phyloP scores from a whole-genome alignment of 2,113 vertebrate genomes.

The Macquaria ambigua region DNA sequence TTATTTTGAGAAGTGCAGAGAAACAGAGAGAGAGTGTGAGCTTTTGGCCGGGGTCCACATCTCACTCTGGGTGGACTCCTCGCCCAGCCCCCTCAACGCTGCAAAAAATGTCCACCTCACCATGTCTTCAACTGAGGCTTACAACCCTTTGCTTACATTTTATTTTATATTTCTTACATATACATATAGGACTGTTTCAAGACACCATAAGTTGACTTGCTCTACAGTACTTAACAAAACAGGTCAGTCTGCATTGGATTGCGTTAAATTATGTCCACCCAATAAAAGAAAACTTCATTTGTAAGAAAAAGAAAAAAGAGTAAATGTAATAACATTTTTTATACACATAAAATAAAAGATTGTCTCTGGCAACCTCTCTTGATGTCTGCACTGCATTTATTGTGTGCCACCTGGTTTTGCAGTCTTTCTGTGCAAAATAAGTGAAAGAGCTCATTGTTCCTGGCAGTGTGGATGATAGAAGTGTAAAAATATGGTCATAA shows the following conservation, averaged over 20 bases:
- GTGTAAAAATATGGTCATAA: neutral
- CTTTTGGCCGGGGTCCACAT: slow-evolving; percentile 30
- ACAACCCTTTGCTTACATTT: neutral
- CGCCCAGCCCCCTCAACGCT: slow-evolving; percentile 22
- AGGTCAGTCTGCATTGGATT: neutral
- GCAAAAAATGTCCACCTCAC: slow-evolving; percentile 41
- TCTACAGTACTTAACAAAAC: neutral
- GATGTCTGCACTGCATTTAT: neutral
- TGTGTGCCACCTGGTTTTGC: too few species aligned
- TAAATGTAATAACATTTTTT: neutral
- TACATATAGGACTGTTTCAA: neutral
- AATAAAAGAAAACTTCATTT: neutral
- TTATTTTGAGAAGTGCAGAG: slow-evolving; percentile 37
- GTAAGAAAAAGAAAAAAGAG: too few species aligned
- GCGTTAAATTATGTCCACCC: neutral
- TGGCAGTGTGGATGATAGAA: neutral
- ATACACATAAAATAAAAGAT: neutral
- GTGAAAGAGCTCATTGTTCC: neutral
- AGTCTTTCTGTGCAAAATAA: neutral
- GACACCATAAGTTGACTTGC: neutral
- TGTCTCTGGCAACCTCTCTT: neutral
- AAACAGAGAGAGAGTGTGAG: slow-evolving; percentile 33
- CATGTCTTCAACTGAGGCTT: neutral
- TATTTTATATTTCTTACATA: neutral
- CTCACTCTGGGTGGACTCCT: slow-evolving; percentile 45